phyloP scores from a whole-genome alignment of 2,888 invertebrate species.

The Catocala nupta region DNA sequence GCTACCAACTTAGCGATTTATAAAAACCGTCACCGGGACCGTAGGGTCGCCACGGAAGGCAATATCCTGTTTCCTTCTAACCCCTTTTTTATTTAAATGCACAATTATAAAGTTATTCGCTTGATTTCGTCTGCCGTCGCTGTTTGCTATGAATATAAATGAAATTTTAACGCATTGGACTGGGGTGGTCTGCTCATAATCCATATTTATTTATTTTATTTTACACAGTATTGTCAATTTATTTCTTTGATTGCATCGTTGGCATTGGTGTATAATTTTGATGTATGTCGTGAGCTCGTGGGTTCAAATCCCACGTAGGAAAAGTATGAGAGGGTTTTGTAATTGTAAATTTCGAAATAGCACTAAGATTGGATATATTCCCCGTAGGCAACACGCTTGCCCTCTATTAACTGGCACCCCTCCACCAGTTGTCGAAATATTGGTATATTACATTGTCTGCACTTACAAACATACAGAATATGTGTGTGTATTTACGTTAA shows the following conservation, averaged over 20 bases:
- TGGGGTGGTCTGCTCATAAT: conserved; percentile 61
- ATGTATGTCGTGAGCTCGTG: too few species aligned
- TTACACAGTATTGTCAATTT: conserved; percentile 1
- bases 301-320: too few species aligned
- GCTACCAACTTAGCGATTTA: conserved; percentile 57
- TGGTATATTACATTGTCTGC: too few species aligned
- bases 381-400: too few species aligned
- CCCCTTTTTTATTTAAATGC: conserved; percentile 81
- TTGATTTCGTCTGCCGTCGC: conserved; percentile 70
- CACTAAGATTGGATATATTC: too few species aligned
- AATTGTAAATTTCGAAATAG: too few species aligned
- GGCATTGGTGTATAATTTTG: too few species aligned
- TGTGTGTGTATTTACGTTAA: too few species aligned
- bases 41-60: conserved; percentile 81
- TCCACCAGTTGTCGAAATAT: too few species aligned
- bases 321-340: too few species aligned
- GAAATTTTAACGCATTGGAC: conserved; percentile 49
- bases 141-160: conserved; percentile 72
- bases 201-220: conserved; percentile 18
- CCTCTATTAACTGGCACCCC: too few species aligned
- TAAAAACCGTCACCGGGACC: conserved; percentile 60
- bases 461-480: too few species aligned
- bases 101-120: conserved; percentile 82
- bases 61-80: conserved; percentile 81
- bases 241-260: background rate